Base-by-base conservation (phyloP, 2,888 invertebrate species). In the Chirona hameri region DNA sequence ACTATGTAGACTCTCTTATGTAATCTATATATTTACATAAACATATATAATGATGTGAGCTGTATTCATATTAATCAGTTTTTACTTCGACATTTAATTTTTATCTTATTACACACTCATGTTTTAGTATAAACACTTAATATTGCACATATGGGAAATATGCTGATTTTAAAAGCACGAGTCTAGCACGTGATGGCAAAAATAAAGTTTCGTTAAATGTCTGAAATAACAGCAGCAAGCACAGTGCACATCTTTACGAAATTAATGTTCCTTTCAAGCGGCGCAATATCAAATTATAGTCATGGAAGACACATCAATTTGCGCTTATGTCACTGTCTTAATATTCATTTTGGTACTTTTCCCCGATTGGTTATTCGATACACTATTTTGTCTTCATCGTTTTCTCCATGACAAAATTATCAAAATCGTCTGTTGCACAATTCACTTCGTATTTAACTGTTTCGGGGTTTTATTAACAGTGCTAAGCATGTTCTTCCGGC, bases 401-500 rank as follows among this genome's bases (percentile, higher is more conserved):
- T 76, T 76, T 24, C 76, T 76, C 24, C 76, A 76, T 24, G 76
- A 76, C 46, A 76, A 76, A 76, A 39, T 76, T 18, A 4, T 76
- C 10, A 76, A 76, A 21, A 76, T 76, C 39, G 24, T 76, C 18
- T 76, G 76, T 21, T 76, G 76, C 46, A 76, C 76, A 0, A 46
- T 76, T 24, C 39, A 76, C 27, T 76, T 76, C 12, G 39, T 76
- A 18, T 76, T 76, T n/a, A 76, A 76, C 46, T 76, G 76, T 24
- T 24, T 76, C 21, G 76, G 76, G 1, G 46, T 76, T 9, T 24
- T 76, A 9, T 24, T 76, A 39, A 76, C 76, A 24, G 39, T 76
- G 1, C 24, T 76, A 76, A 76, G 76, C 76, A 76, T 76, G 76
- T 76, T 76, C 46, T 76, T 76, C 76, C 39, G 76, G 3, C 76